These are phyloP conservation scores for Apus apus DNA, from an alignment of 2,113 vertebrate genomes.

Conservation along the genomic window DNA sequence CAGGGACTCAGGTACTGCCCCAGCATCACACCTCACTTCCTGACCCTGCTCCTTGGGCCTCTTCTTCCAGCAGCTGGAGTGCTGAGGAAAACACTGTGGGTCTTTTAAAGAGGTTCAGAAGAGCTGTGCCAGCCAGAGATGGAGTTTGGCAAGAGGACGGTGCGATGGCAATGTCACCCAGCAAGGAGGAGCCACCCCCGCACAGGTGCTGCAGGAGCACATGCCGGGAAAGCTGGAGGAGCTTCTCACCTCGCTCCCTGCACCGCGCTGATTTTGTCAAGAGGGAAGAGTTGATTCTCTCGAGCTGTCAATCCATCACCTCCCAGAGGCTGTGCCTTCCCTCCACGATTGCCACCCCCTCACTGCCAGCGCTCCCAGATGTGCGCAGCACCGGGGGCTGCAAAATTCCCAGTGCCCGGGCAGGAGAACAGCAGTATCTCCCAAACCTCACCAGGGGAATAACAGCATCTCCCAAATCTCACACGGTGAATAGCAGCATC, in stretches of 20 bases:
- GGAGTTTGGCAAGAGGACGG: neutral
- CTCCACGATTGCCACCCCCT: neutral
- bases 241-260: neutral
- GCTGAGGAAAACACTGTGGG: neutral
- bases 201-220: neutral
- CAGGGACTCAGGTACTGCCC: neutral
- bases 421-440: neutral
- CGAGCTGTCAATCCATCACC: constrained; percentile 57
- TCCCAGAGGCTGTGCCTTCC: constrained; percentile 30
- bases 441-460: neutral
- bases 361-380: constrained; percentile 24
- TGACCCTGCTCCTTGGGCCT: neutral
- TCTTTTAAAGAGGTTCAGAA: neutral
- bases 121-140: neutral
- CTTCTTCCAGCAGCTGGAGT: fast-evolving
- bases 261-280: neutral
- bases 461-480: neutral
- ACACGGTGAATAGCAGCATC: too few relatives aligned
- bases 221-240: neutral
- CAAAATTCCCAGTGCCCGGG: neutral
- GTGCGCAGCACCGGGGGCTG: neutral
- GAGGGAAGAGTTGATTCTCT: constrained; percentile 38
- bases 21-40: neutral
- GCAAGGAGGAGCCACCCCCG: neutral
- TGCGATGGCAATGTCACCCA: neutral